A percentile compares a stretch with the other conserved stretches of the same genome.
phyloP scores from a whole-genome alignment of 1,140 invertebrate species.

The Druon quercuslanigerum region DNA sequence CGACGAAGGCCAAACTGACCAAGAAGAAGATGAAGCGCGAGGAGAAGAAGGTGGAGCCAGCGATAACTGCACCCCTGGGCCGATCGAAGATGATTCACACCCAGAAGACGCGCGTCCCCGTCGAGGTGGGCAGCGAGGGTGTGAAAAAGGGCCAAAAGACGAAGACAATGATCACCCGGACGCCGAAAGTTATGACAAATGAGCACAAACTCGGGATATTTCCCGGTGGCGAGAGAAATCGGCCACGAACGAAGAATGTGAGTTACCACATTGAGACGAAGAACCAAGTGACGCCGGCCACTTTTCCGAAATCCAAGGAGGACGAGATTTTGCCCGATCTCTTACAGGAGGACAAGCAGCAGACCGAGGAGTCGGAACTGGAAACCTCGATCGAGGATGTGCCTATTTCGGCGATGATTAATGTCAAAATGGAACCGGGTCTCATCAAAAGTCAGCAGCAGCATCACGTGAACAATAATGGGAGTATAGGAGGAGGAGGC shows the following conservation, averaged over 20 bases:
- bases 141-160: conserved; percentile 77
- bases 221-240: conserved; percentile 73
- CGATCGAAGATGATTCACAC: conserved; percentile 86
- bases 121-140: conserved; percentile 74
- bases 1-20: conserved; percentile 64
- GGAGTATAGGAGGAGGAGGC: conserved; percentile 47
- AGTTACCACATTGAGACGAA: conserved; percentile 79
- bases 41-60: conserved; percentile 67
- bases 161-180: conserved; percentile 77
- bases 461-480: conserved; percentile 68
- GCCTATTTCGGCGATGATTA: conserved; percentile 35
- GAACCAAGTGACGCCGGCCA: conserved; percentile 69
- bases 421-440: conserved; percentile 69
- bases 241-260: conserved; percentile 80
- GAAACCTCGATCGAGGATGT: background rate
- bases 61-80: conserved; percentile 63
- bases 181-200: conserved; percentile 73
- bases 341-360: conserved; percentile 40
- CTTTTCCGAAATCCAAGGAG: conserved; percentile 70
- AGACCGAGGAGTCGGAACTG: background rate
- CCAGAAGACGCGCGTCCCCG: conserved; percentile 78
- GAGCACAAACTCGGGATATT: conserved; percentile 71
- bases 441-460: conserved; percentile 55
- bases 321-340: background rate
- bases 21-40: conserved; percentile 69